Evolutionary conservation across 2,888 invertebrate species (phyloP), one percentile per base, ranked within the genome.

Genomic region (Theristus sp.): DNA sequence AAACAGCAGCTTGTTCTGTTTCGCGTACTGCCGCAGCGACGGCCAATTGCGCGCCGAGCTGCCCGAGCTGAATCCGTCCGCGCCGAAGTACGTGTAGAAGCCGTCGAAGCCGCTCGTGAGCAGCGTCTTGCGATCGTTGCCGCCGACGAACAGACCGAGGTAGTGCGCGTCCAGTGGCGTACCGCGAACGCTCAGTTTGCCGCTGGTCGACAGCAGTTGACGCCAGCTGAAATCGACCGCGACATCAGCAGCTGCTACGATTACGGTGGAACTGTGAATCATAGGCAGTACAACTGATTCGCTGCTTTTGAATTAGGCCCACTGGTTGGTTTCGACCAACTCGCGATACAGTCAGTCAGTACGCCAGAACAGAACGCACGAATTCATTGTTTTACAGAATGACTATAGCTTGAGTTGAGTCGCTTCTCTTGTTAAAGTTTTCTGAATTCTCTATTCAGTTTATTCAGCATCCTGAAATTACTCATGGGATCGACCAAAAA

Each of bases 21-120:
- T 13, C 13, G 58, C 54, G 26, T 46, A 58, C 20, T 22, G 29
- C 26, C 31, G 22, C 10, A 69, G 38, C 13, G 24, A 54, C 1
- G 63, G 61, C 68, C 68, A 68, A 62, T 66, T 63, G 1, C 38
- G 28, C 62, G 69, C 81, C 1, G 81, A 80, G 62, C 82, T 82
- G 2, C 83, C 82, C 68, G 79, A 82, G 29, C 81, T 81, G 62
- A 82, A 83, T 0, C 82, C 82, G 71, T 82, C 82, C 55, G 80
- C 80, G 0, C 82, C 82, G 71, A 83, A 80, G 66, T 83, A 83
- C 6, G 82, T 82, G 69, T 84, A 84, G 67, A 82, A 81, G 2
- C 83, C 80, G 72, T 77, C 73, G 71, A 78, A 79, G 0, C 75
- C 76, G 3, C 69, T 76, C 26, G 78, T 76, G 13, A 66, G 20